Percentiles rank a stretch among this genome's conserved stretches.
Conservation (phyloP, 1,140 invertebrate genomes). For the Agrypnia vestita region DNA sequence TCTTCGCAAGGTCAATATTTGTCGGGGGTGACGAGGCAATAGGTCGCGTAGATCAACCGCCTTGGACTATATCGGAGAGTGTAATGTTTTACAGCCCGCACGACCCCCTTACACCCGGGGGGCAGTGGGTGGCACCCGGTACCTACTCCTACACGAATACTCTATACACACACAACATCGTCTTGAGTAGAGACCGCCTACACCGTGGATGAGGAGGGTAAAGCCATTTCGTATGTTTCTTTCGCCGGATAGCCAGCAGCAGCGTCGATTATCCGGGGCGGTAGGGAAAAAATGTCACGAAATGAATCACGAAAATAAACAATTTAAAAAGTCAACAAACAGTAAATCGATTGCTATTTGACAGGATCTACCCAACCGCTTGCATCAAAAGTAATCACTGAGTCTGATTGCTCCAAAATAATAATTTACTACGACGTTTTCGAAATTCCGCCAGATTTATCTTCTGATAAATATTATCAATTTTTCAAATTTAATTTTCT, state of each 20-base stretch:
- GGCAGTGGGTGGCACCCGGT: neutral
- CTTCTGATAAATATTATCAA: too few species aligned
- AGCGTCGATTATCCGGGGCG: neutral
- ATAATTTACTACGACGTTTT: too few species aligned
- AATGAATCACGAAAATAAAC: too few species aligned
- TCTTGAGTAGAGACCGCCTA: neutral
- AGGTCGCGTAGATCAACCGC: slow-evolving; percentile 36
- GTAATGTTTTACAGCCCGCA: neutral
- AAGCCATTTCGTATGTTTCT: neutral
- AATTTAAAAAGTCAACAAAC: too few species aligned
- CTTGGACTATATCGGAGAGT: slow-evolving; percentile 22
- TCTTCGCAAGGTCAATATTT: slow-evolving; percentile 36
- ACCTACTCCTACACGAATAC: neutral
- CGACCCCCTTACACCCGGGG: neutral
- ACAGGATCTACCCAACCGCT: too few species aligned
- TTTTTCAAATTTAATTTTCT: too few species aligned
- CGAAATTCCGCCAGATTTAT: too few species aligned
- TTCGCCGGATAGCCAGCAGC: neutral
- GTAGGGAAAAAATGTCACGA: neutral
- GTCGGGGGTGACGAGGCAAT: neutral
- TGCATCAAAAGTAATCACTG: too few species aligned
- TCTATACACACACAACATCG: slow-evolving; percentile 1
- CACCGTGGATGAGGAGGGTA: neutral
- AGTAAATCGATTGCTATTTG: too few species aligned
- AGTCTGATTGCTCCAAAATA: too few species aligned